Base-by-base conservation (phyloP, 2,797 vertebrate species). In the Labeo calbasu region DNA sequence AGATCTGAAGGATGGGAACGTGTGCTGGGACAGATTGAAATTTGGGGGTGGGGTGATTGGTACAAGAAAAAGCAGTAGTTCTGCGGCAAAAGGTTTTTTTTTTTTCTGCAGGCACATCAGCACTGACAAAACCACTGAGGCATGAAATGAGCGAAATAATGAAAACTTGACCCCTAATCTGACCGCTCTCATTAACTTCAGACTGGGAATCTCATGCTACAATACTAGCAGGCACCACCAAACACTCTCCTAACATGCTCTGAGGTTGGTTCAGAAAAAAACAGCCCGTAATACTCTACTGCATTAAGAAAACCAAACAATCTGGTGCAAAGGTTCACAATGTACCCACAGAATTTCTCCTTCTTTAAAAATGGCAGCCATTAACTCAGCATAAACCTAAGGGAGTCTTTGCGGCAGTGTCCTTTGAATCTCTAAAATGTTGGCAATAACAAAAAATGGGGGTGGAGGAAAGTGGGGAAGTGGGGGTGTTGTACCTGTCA, bases 121-220 rank as follows among this genome's bases (percentile, higher is more conserved):
- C 57, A 61, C 5, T 19, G 36, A 77, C 28, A 73, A 83, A 77
- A 77, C 46, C 75, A 55, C 15, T 9, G 84, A 82, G 68, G 75
- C 82, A 66, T 43, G 40, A 72, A 83, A 83, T 75, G 61, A 79
- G 40, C 50, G 28, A 73, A 68, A 69, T 50, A 71, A 65, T 73
- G 57, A 86, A 77, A 86, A 83, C 76, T 79, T 85, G 50, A 83
- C 80, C 70, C 80, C 43, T 71, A 81, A 50, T 77, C 73, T 79
- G 21, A 36, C 79, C 19, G n/a, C 43, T 50, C 25, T 63, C 73
- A 57, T 71, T 63, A 50, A 71, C 55, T 77, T 76, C 14, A 71
- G 21, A 63, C 25, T 2, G 17, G 23, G 40, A 23, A 69, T n/a
- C 61, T 77, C 53, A 15, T 4, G 13, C 73, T 59, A 59, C 15